Evolutionary conservation across 2,888 invertebrate genomes (phyloP).

Genomic region (Clepsis dumicolana): DNA sequence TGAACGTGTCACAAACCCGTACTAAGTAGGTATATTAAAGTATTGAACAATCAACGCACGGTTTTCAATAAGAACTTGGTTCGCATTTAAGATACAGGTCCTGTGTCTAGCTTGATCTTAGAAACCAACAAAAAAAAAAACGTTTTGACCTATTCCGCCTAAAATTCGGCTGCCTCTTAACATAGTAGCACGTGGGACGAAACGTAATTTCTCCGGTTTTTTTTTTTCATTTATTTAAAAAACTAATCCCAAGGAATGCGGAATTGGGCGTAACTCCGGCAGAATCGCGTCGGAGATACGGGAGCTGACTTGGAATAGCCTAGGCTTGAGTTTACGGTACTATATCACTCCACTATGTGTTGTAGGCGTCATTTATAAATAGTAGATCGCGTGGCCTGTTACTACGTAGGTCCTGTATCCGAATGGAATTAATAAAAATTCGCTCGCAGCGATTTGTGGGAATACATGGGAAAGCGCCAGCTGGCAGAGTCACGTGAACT

Average conservation of each 20-base stretch:
- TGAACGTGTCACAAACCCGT: too few relatives aligned
- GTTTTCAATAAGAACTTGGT: too few relatives aligned
- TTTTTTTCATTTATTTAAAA: conserved; percentile 73
- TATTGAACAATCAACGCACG: too few relatives aligned
- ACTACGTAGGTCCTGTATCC: conserved; percentile 29
- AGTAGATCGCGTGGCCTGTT: conserved; percentile 27
- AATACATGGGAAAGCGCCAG: conserved; percentile 16
- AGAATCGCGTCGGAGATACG: conserved; percentile 57
- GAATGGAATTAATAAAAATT: conserved; percentile 6
- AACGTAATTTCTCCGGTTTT: conserved; percentile 53
- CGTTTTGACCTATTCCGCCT: neutral
- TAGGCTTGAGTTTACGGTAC: conserved; percentile 25
- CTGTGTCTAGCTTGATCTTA: too few relatives aligned
- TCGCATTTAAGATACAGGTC: too few relatives aligned
- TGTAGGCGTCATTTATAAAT: conserved; percentile 41
- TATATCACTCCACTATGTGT: conserved; percentile 28
- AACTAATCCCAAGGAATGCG: conserved; percentile 70
- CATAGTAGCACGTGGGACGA: conserved; percentile 42
- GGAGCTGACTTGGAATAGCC: conserved; percentile 34
- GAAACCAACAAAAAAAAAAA: too few relatives aligned
- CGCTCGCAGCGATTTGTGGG: conserved; percentile 18
- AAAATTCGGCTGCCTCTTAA: conserved; percentile 40
- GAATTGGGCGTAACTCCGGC: conserved; percentile 59
- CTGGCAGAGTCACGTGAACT: conserved; percentile 12
- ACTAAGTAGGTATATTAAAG: too few relatives aligned